Base-by-base conservation (phyloP, 2,797 vertebrate genomes). In the Coccyzus lansbergi region DNA sequence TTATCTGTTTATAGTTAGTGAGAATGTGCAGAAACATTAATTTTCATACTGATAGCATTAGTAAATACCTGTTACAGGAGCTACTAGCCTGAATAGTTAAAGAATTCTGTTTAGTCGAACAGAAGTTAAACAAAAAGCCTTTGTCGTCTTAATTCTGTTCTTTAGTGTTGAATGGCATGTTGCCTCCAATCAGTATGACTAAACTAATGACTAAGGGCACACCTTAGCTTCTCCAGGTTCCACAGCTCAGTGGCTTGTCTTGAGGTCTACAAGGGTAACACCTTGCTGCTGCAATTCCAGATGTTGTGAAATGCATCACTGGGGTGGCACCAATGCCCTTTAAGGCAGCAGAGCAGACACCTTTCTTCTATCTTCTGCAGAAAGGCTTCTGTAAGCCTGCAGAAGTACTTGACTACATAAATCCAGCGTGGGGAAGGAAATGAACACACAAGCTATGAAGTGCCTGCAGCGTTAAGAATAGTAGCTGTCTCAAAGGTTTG, bases 401-500 rank as follows among this genome's bases (percentile, higher is more conserved):
- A 26, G 79, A 81, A 53, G 13, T 92, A 7, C 53, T 70, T 3
- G 0, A 5, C 49, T 68, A 3, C 5, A 1, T 20, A 36, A 31
- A 5, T 58, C 15, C 26, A 4, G 9, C 17, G n/a, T 69, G 44
- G n/a, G 83, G 90, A 92, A 93, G 91, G 95, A 93, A 91, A 7
- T 71, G 76, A 71, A 51, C 13, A 19, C 29, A 3, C 38, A 58
- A 79, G 12, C 64, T 87, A 24, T 58, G 15, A 64, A 87, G 64
- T 51, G 87, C 29, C n/a, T 58, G 13, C 29, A 40, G 34, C 33
- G 69, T 94, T 92, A 95, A 90, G 85, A 91, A 81, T 88, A 93
- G 70, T 38, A 22, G 22, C 83, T 19, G 26, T 71, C 79, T n/a
- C 55, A 29, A 36, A 59, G 83, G 36, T 52, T 65, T 94, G 31